phyloP scores from a whole-genome alignment of 2,888 invertebrate species.

The Pegoplata infirma region DNA sequence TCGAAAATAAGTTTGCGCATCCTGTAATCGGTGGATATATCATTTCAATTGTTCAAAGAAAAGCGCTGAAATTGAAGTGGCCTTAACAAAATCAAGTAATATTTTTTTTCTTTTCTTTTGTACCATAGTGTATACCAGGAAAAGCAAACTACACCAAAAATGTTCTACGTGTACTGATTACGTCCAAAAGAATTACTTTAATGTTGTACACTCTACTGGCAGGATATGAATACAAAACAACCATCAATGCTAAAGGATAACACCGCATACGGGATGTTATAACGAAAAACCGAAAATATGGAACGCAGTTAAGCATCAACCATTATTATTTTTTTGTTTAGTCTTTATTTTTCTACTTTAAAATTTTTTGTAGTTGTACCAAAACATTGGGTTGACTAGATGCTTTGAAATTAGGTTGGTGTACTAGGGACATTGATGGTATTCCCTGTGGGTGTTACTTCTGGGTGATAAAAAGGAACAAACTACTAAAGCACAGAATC shows the following conservation, averaged over 20 bases:
- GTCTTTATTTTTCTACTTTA: background rate
- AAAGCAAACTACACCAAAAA: background rate
- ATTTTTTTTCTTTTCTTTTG: too few species aligned
- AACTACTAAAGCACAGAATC: conserved; percentile 3
- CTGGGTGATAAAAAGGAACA: conserved; percentile 28
- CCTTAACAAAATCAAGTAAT: too few species aligned
- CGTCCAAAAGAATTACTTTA: conserved; percentile 35
- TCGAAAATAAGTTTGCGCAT: too few species aligned
- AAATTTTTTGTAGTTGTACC: background rate
- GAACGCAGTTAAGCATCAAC: conserved; percentile 3
- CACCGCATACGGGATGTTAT: background rate
- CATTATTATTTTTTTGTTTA: conserved; percentile 5
- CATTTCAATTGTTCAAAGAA: too few species aligned
- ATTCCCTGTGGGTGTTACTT: conserved; percentile 43
- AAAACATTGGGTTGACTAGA: conserved; percentile 16
- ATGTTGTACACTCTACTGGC: conserved; percentile 22
- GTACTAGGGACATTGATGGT: conserved; percentile 8
- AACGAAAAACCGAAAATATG: background rate
- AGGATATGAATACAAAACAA: conserved; percentile 31
- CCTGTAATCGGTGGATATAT: too few species aligned
- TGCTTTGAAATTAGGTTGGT: conserved; percentile 37
- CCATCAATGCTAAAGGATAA: conserved; percentile 1
- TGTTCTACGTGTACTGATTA: conserved; percentile 38
- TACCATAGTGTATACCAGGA: background rate
- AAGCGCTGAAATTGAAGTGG: too few species aligned